A percentile compares a stretch with the other conserved stretches of the same genome.
Evolutionary conservation across 2,113 vertebrate genomes (phyloP).

Genomic region (Mustela lutreola): DNA sequence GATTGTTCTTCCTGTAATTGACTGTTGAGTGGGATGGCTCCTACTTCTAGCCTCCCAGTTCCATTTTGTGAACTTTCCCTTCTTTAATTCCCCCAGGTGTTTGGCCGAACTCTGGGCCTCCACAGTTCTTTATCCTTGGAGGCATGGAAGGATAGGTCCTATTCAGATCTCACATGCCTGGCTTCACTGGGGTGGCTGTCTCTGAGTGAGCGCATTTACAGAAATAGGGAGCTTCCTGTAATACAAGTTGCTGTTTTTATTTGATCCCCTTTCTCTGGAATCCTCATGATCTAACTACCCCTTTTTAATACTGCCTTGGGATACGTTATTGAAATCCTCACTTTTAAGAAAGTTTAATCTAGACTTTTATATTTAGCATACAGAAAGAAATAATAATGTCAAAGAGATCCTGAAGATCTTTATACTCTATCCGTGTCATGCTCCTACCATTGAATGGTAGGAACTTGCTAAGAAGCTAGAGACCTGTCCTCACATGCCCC

Average conservation of each 20-base stretch:
- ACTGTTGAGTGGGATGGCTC: neutral
- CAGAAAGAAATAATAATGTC: neutral
- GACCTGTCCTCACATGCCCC: neutral
- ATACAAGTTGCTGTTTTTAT: neutral
- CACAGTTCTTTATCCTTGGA: neutral
- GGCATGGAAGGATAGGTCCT: neutral
- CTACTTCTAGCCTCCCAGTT: neutral
- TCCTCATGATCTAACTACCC: neutral
- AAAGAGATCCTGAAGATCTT: neutral
- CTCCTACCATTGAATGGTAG: neutral
- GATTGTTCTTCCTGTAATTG: neutral
- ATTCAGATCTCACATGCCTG: neutral
- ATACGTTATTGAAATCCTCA: neutral
- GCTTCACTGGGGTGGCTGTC: neutral
- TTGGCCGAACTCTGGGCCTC: neutral
- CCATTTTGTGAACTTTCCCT: neutral
- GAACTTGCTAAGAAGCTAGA: neutral
- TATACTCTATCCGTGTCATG: no score
- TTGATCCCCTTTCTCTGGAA: neutral
- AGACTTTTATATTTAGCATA: neutral
- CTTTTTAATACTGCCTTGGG: neutral
- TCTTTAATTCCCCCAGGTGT: neutral
- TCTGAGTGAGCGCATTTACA: neutral
- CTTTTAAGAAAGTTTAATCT: neutral
- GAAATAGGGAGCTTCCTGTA: neutral